These are phyloP conservation scores for Pseudobourletiella spinata DNA, from an alignment of 1,140 invertebrate genomes.

Conservation along the genomic window DNA sequence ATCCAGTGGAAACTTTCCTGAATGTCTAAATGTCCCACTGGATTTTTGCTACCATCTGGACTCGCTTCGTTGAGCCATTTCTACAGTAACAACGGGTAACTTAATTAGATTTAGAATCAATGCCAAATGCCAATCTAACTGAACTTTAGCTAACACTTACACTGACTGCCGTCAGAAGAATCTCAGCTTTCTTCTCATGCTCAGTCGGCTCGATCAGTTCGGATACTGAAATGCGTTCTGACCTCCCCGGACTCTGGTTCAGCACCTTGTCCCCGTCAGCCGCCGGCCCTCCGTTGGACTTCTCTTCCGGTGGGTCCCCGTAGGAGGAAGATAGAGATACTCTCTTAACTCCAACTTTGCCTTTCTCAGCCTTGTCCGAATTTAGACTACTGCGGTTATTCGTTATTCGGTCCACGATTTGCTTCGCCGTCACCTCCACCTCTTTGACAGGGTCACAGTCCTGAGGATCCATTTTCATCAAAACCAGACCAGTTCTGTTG, in stretches of 20 bases:
- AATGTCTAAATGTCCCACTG: background rate
- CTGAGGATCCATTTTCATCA: no score
- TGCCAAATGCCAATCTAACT: background rate
- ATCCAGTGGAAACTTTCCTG: constrained; percentile 30
- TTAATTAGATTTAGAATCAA: background rate
- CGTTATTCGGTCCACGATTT: constrained; percentile 31
- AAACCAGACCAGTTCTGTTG: no score
- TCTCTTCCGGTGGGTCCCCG: background rate
- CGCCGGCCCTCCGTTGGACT: background rate
- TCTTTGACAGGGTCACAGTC: constrained; percentile 10
- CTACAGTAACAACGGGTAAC: constrained; percentile 16
- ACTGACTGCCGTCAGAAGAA: background rate
- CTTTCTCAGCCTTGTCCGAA: background rate
- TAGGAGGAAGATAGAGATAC: background rate
- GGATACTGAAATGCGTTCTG: no score
- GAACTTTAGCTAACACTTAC: background rate
- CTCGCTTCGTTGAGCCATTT: constrained; percentile 24
- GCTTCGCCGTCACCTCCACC: constrained; percentile 31
- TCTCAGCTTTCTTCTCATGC: constrained; percentile 4
- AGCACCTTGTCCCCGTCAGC: background rate
- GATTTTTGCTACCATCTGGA: background rate
- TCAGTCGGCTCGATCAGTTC: background rate
- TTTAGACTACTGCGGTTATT: background rate
- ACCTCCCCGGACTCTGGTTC: background rate
- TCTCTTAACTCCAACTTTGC: background rate